Evolutionary conservation across 1,140 invertebrate species (phyloP).

Genomic region (Drosophila repleta): DNA sequence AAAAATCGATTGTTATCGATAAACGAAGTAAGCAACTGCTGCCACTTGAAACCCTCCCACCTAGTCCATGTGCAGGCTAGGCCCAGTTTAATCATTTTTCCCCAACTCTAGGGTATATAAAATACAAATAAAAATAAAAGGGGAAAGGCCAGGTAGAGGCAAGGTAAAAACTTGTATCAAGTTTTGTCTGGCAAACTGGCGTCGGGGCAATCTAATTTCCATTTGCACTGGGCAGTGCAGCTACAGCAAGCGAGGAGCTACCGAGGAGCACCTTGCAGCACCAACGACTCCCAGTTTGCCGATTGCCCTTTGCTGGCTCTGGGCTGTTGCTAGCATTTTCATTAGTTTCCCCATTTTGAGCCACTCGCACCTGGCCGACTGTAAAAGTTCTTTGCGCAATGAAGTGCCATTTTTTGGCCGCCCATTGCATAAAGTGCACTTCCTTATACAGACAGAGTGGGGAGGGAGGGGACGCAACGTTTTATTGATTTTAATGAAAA

Average conservation of each 20-base stretch:
- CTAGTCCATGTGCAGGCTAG: not conserved
- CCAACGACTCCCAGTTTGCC: not conserved
- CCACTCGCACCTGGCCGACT: slow-evolving; percentile 54
- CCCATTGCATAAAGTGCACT: slow-evolving; percentile 40
- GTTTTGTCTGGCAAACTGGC: slow-evolving; percentile 61
- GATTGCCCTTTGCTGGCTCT: slow-evolving; percentile 1
- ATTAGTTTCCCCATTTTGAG: slow-evolving; percentile 64
- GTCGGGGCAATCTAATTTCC: slow-evolving; percentile 75
- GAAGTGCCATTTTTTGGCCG: slow-evolving; percentile 67
- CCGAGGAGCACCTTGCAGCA: no score
- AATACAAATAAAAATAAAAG: slow-evolving; percentile 1
- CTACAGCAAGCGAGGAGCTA: no score
- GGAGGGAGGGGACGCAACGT: not conserved
- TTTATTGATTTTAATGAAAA: slow-evolving; percentile 79
- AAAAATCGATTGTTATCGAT: not conserved
- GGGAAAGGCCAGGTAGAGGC: not conserved
- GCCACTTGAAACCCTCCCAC: not conserved
- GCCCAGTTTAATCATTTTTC: not conserved
- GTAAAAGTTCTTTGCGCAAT: slow-evolving; percentile 73
- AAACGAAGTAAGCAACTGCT: not conserved
- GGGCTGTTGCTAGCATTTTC: slow-evolving; percentile 55
- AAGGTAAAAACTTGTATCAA: slow-evolving; percentile 62
- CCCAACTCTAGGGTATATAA: slow-evolving; percentile 2
- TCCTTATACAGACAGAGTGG: not conserved
- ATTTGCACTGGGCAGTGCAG: slow-evolving; percentile 45